These are phyloP conservation scores for Marisa cornuarietis DNA, from an alignment of 1,140 invertebrate species.

Conservation along the genomic window DNA sequence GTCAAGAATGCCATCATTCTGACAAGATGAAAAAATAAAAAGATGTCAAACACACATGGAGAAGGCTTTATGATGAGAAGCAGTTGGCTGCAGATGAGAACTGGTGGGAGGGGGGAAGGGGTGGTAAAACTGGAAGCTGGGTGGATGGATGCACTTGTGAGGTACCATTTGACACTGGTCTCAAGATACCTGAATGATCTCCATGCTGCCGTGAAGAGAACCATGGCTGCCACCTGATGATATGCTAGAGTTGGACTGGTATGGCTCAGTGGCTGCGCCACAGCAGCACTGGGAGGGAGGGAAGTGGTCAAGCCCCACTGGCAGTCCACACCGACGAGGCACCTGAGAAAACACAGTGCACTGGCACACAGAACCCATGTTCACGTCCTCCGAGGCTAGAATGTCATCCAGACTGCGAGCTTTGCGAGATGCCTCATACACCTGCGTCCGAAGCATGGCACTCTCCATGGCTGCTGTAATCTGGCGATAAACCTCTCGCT, in stretches of 20 bases:
- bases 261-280: conserved; percentile 50
- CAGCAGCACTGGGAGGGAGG: conserved; percentile 45
- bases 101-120: not conserved
- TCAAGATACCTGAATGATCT: conserved; percentile 64
- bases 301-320: conserved; percentile 18
- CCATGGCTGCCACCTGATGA: conserved; percentile 62
- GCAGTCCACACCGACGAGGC: conserved; percentile 39
- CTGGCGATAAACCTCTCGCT: conserved; percentile 57
- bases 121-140: not conserved
- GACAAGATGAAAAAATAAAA: not conserved
- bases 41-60: not conserved
- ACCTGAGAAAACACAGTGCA: conserved; percentile 47
- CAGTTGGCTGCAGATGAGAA: not conserved
- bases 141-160: not conserved
- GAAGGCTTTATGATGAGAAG: not conserved
- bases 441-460: conserved; percentile 57
- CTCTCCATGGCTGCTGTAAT: conserved; percentile 61
- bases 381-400: conserved; percentile 41
- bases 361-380: conserved; percentile 35
- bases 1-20: not conserved
- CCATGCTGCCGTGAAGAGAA: conserved; percentile 61
- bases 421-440: conserved; percentile 57
- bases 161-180: not conserved
- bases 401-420: conserved; percentile 65
- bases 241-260: conserved; percentile 62